These are phyloP conservation scores for Galeopsomyia nigrocyanea DNA, from an alignment of 2,888 invertebrate genomes.

Conservation along the genomic window DNA sequence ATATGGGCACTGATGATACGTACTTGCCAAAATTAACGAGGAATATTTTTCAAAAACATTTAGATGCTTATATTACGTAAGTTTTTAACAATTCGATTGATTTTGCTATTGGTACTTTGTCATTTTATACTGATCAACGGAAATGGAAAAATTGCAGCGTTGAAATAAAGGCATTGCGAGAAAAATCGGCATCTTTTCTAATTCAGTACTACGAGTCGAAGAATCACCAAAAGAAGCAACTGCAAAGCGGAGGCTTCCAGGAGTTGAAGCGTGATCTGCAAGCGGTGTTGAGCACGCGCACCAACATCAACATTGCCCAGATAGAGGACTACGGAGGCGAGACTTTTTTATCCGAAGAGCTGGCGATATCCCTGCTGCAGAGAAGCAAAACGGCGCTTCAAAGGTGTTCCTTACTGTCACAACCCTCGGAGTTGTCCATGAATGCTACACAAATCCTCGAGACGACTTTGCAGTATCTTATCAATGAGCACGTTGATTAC, in stretches of 20 bases:
- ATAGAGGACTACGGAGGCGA: slow-evolving; percentile 98
- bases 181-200: slow-evolving; percentile 81
- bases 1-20: slow-evolving; percentile 84
- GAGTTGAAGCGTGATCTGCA: slow-evolving; percentile 94
- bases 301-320: slow-evolving; percentile 93
- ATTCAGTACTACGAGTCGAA: slow-evolving; percentile 92
- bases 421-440: slow-evolving; percentile 79
- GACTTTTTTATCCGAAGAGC: slow-evolving; percentile 94
- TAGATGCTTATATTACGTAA: slow-evolving; percentile 83
- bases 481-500: slow-evolving; percentile 95
- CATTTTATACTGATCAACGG: too few relatives aligned
- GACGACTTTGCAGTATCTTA: slow-evolving; percentile 84
- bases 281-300: slow-evolving; percentile 90
- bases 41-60: slow-evolving; percentile 84
- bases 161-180: slow-evolving; percentile 84
- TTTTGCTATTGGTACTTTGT: too few relatives aligned
- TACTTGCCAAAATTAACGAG: slow-evolving; percentile 83
- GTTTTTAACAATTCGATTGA: slow-evolving; percentile 45
- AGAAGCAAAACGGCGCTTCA: slow-evolving; percentile 92
- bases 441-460: slow-evolving; percentile 89
- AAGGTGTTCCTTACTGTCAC: slow-evolving; percentile 88
- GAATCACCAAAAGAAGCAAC: slow-evolving; percentile 94
- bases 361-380: slow-evolving; percentile 91
- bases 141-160: slow-evolving; percentile 66
- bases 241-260: slow-evolving; percentile 92